Conservation (phyloP, 2,888 invertebrate genomes). For the Stenoptilia bipunctidactyla region DNA sequence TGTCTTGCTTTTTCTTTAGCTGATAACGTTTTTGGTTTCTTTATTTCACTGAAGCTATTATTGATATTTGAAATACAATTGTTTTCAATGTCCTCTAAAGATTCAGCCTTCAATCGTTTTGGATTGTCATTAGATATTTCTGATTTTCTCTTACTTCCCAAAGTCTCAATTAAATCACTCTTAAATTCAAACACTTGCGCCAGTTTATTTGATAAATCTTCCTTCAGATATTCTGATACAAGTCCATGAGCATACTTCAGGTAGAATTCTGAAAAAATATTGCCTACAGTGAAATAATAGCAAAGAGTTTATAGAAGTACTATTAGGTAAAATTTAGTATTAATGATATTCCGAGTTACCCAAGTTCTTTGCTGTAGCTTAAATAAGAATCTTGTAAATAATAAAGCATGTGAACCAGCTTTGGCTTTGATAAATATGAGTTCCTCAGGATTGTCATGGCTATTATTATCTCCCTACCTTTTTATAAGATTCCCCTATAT, state of each 20-base stretch:
- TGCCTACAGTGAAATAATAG: too few relatives aligned
- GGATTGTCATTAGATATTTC: constrained; percentile 34
- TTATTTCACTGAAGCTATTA: constrained; percentile 39
- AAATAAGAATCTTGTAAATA: too few relatives aligned
- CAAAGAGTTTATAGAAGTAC: too few relatives aligned
- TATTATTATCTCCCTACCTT: too few relatives aligned
- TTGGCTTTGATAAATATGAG: too few relatives aligned
- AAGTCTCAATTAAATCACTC: constrained; percentile 63
- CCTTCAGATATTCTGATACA: constrained; percentile 82
- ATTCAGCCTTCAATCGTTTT: constrained; percentile 52
- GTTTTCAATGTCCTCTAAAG: constrained; percentile 29
- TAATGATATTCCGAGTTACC: too few relatives aligned
- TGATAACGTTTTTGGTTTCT: constrained; percentile 66
- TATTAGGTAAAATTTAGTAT: too few relatives aligned
- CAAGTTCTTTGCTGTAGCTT: too few relatives aligned
- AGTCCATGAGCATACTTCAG: constrained; percentile 83
- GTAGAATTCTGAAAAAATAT: constrained; percentile 71
- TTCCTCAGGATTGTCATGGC: too few relatives aligned
- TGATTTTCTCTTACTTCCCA: constrained; percentile 69
- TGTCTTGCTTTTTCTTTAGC: constrained; percentile 82
- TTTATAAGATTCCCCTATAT: too few relatives aligned
- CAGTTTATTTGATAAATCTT: constrained; percentile 75
- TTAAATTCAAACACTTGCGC: constrained; percentile 76
- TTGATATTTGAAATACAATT: constrained; percentile 35
- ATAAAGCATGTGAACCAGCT: too few relatives aligned